These are phyloP conservation scores for Zaprionus lineosus DNA, from an alignment of 2,888 invertebrate species.

Conservation along the genomic window DNA sequence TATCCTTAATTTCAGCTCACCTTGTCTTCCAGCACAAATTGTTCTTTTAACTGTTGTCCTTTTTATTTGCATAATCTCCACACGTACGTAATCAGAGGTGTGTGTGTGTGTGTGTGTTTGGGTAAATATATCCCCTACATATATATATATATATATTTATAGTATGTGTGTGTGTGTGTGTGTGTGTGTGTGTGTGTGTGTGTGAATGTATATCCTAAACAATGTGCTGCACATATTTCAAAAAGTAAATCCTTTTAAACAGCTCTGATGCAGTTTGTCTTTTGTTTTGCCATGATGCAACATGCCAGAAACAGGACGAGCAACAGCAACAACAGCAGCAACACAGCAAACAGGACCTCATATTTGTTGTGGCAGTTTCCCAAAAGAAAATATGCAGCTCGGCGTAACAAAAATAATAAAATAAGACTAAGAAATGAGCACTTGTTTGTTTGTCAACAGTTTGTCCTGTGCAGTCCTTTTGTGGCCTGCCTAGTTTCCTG, in stretches of 20 bases:
- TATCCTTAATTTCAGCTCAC: background rate
- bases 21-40: constrained; percentile 23
- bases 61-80: constrained; percentile 30
- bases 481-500: constrained; percentile 56
- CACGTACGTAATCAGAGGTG: too few species aligned
- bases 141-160: constrained; percentile 19
- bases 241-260: constrained; percentile 67
- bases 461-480: constrained; percentile 68
- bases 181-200: constrained; percentile 12
- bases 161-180: too few species aligned
- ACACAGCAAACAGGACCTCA: constrained; percentile 33
- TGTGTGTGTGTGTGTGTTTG: constrained; percentile 14
- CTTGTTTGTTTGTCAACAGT: constrained; percentile 73
- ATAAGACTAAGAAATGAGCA: constrained; percentile 62
- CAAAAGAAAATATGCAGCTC: constrained; percentile 58
- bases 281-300: constrained; percentile 57
- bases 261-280: constrained; percentile 41
- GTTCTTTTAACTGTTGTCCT: constrained; percentile 30
- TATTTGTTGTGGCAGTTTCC: constrained; percentile 52
- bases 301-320: constrained; percentile 46
- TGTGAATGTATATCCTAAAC: constrained; percentile 29
- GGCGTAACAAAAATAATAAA: constrained; percentile 23
- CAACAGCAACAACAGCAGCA: constrained; percentile 5
- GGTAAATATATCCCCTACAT: constrained; percentile 28
- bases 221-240: constrained; percentile 48